A percentile compares a stretch with the other conserved stretches of the same genome.
These are phyloP conservation scores for Macrotus californicus DNA, from an alignment of 2,113 vertebrate genomes.

Conservation along the genomic window DNA sequence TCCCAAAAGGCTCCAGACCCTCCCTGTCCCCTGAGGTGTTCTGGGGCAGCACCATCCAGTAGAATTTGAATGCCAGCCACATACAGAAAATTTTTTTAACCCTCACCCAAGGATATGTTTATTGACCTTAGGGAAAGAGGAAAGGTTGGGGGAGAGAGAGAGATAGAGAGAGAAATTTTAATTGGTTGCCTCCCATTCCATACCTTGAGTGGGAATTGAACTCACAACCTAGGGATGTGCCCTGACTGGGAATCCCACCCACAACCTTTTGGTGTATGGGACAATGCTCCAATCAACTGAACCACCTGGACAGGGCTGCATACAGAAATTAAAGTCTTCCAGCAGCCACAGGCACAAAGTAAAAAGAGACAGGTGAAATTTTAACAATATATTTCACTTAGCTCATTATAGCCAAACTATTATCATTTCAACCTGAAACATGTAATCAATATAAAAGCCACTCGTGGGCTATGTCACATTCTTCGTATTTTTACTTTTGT, in stretches of 20 bases:
- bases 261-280: too few relatives aligned
- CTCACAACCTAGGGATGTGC: too few relatives aligned
- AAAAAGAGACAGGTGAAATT: neutral
- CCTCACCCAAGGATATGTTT: too few relatives aligned
- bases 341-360: neutral
- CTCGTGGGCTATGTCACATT: neutral
- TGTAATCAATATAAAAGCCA: neutral
- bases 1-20: neutral
- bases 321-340: neutral
- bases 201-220: too few relatives aligned
- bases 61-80: neutral
- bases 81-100: neutral
- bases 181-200: too few relatives aligned
- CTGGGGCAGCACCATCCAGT: accelerated
- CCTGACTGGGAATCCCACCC: too few relatives aligned
- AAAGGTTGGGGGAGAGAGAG: too few relatives aligned
- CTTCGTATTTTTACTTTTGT: neutral
- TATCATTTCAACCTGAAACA: neutral
- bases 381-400: neutral
- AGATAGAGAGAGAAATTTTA: too few relatives aligned
- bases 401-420: neutral
- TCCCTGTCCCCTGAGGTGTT: neutral
- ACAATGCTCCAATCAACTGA: too few relatives aligned
- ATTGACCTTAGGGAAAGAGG: too few relatives aligned
- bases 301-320: too few relatives aligned